These are phyloP conservation scores for Harpegnathos saltator DNA, from an alignment of 1,140 invertebrate species.

Conservation along the genomic window DNA sequence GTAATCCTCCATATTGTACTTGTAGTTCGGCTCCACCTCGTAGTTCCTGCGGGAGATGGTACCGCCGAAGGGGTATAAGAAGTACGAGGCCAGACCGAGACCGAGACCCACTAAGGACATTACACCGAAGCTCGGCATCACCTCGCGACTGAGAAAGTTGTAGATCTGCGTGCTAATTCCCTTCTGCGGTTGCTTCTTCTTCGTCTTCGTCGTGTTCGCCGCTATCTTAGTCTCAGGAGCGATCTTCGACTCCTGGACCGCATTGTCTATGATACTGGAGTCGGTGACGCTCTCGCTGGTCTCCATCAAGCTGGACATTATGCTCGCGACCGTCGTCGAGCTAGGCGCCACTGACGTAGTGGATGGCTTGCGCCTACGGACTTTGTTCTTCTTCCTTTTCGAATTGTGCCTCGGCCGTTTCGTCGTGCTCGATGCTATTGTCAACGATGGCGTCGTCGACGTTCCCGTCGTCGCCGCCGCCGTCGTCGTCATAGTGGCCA, in stretches of 20 bases:
- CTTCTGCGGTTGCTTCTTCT: constrained; percentile 84
- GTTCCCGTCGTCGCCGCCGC: constrained; percentile 85
- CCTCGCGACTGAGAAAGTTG: constrained; percentile 91
- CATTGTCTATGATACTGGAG: constrained; percentile 62
- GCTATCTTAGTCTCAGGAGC: constrained; percentile 84
- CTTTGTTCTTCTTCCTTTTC: constrained; percentile 88
- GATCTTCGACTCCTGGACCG: constrained; percentile 83
- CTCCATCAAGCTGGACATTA: constrained; percentile 18
- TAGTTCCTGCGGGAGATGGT: constrained; percentile 89
- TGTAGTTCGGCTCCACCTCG: constrained; percentile 87
- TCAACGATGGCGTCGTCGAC: not conserved
- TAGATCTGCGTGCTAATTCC: constrained; percentile 91
- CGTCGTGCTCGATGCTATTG: constrained; percentile 76
- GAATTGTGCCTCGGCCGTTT: constrained; percentile 83
- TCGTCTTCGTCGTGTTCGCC: constrained; percentile 77
- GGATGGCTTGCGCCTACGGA: constrained; percentile 86
- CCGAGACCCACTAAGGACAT: constrained; percentile 90
- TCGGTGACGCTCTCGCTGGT: constrained; percentile 44
- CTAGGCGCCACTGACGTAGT: constrained; percentile 67
- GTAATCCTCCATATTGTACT: constrained; percentile 89
- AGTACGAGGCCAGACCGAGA: constrained; percentile 91
- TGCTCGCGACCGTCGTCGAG: constrained; percentile 14
- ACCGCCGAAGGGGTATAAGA: constrained; percentile 90
- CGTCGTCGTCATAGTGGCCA: constrained; percentile 43
- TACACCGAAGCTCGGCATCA: constrained; percentile 92